Conservation (phyloP, 2,888 invertebrate genomes). For the Lasius platythorax region DNA sequence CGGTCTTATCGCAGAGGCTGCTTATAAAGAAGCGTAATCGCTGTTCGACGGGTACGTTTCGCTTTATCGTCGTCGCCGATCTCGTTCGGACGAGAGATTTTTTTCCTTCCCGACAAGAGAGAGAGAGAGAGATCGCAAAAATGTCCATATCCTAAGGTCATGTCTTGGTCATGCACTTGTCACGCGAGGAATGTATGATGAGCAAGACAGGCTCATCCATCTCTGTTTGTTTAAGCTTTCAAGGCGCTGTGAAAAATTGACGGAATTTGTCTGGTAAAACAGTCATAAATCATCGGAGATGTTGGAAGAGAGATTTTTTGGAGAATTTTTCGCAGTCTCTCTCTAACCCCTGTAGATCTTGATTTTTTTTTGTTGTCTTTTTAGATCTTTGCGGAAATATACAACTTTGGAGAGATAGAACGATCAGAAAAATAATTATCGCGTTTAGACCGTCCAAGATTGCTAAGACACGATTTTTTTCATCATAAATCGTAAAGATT, state of each 20-base stretch:
- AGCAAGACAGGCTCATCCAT: slow-evolving; percentile 1
- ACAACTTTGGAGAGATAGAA: background rate
- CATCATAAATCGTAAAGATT: background rate
- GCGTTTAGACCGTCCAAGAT: background rate
- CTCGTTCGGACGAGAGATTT: slow-evolving; percentile 13
- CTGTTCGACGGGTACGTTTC: background rate
- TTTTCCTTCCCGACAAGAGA: background rate
- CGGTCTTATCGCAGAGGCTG: slow-evolving; percentile 44
- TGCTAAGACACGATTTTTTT: slow-evolving; percentile 4
- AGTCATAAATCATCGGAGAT: slow-evolving; percentile 13
- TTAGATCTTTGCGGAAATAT: background rate
- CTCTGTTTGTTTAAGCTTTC: slow-evolving; percentile 30
- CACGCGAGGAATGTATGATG: background rate
- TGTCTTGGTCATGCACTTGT: slow-evolving; percentile 17
- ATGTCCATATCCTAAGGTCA: background rate
- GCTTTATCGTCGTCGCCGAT: slow-evolving; percentile 35
- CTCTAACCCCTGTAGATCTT: too few relatives aligned
- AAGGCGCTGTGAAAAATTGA: slow-evolving; percentile 7
- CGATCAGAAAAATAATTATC: slow-evolving; percentile 14
- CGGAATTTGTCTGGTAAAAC: slow-evolving; percentile 23
- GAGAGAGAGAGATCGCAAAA: slow-evolving; percentile 17
- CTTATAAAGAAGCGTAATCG: slow-evolving; percentile 49
- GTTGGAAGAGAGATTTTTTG: slow-evolving; percentile 11
- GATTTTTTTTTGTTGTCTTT: background rate
- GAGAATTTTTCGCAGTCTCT: background rate